A percentile compares a stretch with the other conserved stretches of the same genome.
Conservation (phyloP, 2,888 invertebrate genomes). For the Lochmaea crataegi region DNA sequence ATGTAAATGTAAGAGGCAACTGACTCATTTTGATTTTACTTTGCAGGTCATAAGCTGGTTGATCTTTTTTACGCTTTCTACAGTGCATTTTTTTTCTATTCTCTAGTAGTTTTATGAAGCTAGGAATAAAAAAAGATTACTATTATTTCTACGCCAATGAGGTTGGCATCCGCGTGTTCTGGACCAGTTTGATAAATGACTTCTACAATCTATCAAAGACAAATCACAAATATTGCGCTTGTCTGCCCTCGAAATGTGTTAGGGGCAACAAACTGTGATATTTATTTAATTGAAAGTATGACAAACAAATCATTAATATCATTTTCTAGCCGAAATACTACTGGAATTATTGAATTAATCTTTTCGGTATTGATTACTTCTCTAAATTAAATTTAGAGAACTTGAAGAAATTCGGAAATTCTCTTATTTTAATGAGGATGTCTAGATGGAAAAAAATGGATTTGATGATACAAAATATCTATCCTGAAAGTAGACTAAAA, state of each 20-base stretch:
- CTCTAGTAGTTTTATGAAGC: too few relatives aligned
- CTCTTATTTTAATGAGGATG: too few relatives aligned
- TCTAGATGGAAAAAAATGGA: too few relatives aligned
- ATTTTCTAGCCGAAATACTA: constrained; percentile 23
- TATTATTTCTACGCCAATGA: constrained; percentile 34
- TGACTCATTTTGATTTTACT: too few relatives aligned
- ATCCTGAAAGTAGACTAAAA: too few relatives aligned
- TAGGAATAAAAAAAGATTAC: not conserved
- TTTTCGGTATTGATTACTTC: not conserved
- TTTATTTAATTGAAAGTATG: constrained; percentile 53
- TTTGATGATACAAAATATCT: too few relatives aligned
- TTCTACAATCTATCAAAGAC: constrained; percentile 65
- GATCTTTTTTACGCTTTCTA: too few relatives aligned
- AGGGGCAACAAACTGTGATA: constrained; percentile 50
- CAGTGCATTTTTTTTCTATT: too few relatives aligned
- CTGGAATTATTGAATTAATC: constrained; percentile 9
- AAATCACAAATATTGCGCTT: constrained; percentile 61
- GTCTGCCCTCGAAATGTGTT: constrained; percentile 51
- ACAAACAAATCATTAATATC: constrained; percentile 48
- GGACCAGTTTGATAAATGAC: constrained; percentile 63
- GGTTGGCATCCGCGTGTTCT: constrained; percentile 54
- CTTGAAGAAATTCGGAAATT: too few relatives aligned
- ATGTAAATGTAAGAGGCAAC: too few relatives aligned
- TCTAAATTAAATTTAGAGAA: not conserved
- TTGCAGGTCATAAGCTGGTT: too few relatives aligned